Base-by-base conservation (phyloP, 2,113 vertebrate species). In the Labrus mixtus region DNA sequence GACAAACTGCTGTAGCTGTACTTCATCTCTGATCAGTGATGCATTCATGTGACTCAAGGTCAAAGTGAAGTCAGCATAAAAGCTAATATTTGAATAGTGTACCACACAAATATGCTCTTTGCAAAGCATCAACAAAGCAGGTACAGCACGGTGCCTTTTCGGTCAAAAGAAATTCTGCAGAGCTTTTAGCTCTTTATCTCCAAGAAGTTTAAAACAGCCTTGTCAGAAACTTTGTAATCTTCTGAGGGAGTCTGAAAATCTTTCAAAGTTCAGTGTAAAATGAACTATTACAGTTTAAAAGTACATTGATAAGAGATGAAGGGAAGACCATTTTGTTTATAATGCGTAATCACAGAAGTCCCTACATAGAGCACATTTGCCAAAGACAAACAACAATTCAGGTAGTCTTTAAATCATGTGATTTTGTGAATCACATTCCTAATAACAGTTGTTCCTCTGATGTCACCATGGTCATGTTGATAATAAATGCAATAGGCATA, bases 381-480 rank as follows among this genome's bases (percentile, higher is more conserved):
- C 89, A 88, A 92, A 89, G 84, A 87, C 51, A 9, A 73, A 67
- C 15, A 70, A 76, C 20, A 33, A 46, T 63, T 63, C 19, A 23
- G 16, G 37, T 25, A 51, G 65, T 50, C 61, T 57, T 11, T 25
- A 33, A 25, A 67, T 63, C 46, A 13, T 39, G 25, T 61, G 59
- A 16, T 65, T 13, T 54, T 58, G 2, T 50, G 10, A 10, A 48
- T 57, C 23, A 36, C 54, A 1, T 60, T 65, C 11, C 39, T 41
- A 41, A 41, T 41, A 41, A 68, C 64, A 37, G 56, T 20, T 0
- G 11, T 56, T 17, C 37, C 33, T 63, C 6, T 48, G 46, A 48
- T 6, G 17, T 46, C 64, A 43, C 51, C 15, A 25, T 20, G 66
- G 39, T 45, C 0, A 6, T 50, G 12, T 54, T 10, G 41, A 62